phyloP scores from a whole-genome alignment of 2,888 invertebrate species.

The Colletes collaris region DNA sequence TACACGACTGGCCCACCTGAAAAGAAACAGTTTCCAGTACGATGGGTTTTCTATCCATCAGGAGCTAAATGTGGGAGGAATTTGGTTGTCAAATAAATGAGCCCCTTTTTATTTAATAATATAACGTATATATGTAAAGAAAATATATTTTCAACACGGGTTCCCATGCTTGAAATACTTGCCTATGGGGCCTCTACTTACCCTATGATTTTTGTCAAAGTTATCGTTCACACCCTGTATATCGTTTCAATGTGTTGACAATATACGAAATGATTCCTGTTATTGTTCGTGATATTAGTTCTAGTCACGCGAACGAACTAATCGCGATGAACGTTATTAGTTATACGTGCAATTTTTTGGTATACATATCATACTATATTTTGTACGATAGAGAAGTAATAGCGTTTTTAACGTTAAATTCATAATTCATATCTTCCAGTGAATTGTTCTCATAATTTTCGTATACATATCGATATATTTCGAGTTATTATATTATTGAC shows the following conservation, averaged over 20 bases:
- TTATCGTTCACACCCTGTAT: too few relatives aligned
- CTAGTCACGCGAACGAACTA: slow-evolving; percentile 17
- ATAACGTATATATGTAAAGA: too few relatives aligned
- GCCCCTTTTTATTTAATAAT: too few relatives aligned
- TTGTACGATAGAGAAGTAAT: slow-evolving; percentile 10
- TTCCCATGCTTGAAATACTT: too few relatives aligned
- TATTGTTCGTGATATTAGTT: slow-evolving; percentile 45
- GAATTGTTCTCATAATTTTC: neutral
- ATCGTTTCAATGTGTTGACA: slow-evolving; percentile 47
- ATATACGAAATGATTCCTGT: slow-evolving; percentile 45
- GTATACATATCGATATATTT: neutral
- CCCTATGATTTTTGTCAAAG: too few relatives aligned
- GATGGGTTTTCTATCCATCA: too few relatives aligned
- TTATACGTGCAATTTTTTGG: slow-evolving; percentile 23
- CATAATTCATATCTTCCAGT: slow-evolving; percentile 11
- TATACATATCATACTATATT: slow-evolving; percentile 39
- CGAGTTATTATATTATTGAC: neutral
- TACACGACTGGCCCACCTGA: too few relatives aligned
- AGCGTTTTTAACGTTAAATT: neutral
- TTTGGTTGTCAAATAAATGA: too few relatives aligned
- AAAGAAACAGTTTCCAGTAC: too few relatives aligned
- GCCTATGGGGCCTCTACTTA: too few relatives aligned
- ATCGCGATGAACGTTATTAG: slow-evolving; percentile 8
- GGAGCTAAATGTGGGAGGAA: too few relatives aligned
- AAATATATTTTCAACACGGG: too few relatives aligned